Evolutionary conservation across 1,140 invertebrate genomes (phyloP).

Genomic region (Sycophila sp.): DNA sequence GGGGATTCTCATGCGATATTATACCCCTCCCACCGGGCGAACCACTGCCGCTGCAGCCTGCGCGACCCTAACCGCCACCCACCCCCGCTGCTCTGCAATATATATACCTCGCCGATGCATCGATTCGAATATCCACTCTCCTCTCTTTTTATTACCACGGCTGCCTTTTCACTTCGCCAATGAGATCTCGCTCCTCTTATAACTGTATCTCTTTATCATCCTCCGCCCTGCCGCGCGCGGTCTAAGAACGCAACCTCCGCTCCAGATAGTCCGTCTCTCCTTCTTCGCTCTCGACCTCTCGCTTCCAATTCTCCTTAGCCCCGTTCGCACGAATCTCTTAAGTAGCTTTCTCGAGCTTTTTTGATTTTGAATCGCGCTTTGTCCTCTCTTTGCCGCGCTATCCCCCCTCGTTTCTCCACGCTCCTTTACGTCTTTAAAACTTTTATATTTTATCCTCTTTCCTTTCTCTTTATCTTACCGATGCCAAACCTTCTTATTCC

Average conservation of each 20-base stretch:
- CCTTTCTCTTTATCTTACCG: not conserved
- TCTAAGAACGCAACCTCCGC: no score
- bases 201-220: conserved; percentile 29
- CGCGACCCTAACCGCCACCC: no score
- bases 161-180: conserved; percentile 14
- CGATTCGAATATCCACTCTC: not conserved
- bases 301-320: conserved; percentile 14
- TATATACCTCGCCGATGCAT: conserved; percentile 1
- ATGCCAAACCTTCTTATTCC: conserved; percentile 43
- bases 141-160: not conserved
- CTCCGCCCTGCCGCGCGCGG: no score
- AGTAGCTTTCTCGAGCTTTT: conserved; percentile 20
- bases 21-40: conserved; percentile 44
- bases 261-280: no score
- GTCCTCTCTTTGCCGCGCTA: conserved; percentile 32
- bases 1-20: conserved; percentile 56
- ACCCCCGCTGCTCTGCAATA: conserved; percentile 32
- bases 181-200: conserved; percentile 18
- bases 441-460: not conserved
- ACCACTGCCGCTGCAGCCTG: conserved; percentile 34
- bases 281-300: conserved; percentile 23
- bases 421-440: not conserved
- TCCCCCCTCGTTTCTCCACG: no score
- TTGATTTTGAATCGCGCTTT: conserved; percentile 45
- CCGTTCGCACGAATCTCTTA: not conserved